These are phyloP conservation scores for Malacoraja senta DNA, from an alignment of 2,797 vertebrate species.

Conservation along the genomic window DNA sequence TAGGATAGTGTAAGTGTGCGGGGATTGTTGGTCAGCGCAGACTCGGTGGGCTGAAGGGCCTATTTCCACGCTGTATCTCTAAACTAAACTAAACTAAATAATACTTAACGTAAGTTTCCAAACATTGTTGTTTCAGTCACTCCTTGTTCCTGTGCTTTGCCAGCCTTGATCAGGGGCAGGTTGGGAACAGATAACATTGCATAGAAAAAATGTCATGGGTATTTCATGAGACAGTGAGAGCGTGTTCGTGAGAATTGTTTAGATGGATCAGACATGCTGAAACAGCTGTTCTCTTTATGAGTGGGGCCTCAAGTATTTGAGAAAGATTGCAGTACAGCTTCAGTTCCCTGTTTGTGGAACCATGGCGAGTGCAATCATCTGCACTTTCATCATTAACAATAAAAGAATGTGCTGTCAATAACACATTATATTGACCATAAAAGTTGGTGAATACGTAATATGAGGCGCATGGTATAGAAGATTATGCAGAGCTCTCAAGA, in stretches of 20 bases:
- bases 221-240: not conserved
- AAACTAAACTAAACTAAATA: no score
- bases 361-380: not conserved
- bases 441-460: not conserved
- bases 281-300: constrained; percentile 1
- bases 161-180: no score
- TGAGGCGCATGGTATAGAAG: not conserved
- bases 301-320: not conserved
- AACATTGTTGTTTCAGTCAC: not conserved
- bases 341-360: constrained; percentile 6
- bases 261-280: not conserved
- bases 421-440: not conserved
- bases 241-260: not conserved
- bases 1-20: no score
- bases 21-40: no score
- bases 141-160: not conserved
- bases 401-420: not conserved
- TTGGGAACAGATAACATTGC: not conserved
- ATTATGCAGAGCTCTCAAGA: not conserved
- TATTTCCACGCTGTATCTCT: no score
- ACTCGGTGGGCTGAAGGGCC: no score
- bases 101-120: no score
- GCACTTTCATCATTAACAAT: no score
- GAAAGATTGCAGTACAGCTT: not conserved
- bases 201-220: not conserved